Base-by-base conservation (phyloP, 1,140 invertebrate genomes). In the Philopotamus ludificatus region DNA sequence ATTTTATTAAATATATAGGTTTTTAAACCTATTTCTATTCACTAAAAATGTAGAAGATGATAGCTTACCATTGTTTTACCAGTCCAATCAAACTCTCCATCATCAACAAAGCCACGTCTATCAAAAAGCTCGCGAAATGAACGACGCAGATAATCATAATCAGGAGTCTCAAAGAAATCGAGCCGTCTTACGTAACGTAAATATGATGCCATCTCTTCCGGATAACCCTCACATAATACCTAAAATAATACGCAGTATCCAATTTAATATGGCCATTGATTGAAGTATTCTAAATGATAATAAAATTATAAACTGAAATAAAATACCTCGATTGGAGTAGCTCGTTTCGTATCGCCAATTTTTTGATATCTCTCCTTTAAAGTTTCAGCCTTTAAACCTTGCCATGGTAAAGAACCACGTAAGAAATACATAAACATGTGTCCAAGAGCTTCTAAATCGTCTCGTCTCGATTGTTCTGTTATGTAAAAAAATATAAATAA, bases 381-480 rank as follows among this genome's bases (percentile, higher is more conserved):
- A 73, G 96, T 99, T 79, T 99, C 96, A 69, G 98, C 98, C 85
- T 99, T 99, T 72, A 99, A 85, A 70, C 98, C 98, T 85, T 99
- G 97, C 98, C 98, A 99, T 62, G 98, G 98, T 78, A 99, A 85
- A 76, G 94, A 97, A 71, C 97, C 97, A 74, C 97, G 86, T 75
- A 99, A 84, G 83, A 99, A 99, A 85, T 99, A 99, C 97, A 99
- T 99, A 84, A 99, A 99, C 97, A 99, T 99, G 84, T 99, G 97
- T 67, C 98, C 98, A 70, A 99, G 82, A 59, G 97, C 97, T 83
- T 99, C 98, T 75, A 99, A 84, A 84, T 99, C 98, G 82, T 99
- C 98, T 78, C 98, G 85, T 78, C 98, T 87, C 76, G 95, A 98
- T 89, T 99, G 97, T 84, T 99, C 98, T 92, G 82, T 44, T 83